Evolutionary conservation across 1,140 invertebrate genomes (phyloP).

Genomic region (Lucilia cuprina): DNA sequence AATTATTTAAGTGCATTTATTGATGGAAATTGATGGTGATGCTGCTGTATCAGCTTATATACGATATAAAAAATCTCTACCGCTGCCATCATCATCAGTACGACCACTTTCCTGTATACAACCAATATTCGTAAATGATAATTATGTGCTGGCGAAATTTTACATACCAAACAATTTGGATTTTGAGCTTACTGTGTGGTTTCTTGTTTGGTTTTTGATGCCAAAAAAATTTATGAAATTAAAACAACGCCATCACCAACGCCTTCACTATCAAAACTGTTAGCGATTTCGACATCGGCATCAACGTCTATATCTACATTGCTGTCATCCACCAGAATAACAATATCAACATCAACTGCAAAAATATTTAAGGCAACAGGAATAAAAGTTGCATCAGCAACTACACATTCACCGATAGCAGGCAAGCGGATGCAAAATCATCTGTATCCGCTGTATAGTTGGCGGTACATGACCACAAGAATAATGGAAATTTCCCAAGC

Average conservation of each 20-base stretch:
- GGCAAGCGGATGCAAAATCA: constrained; percentile 13
- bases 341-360: neutral
- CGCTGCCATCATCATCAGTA: neutral
- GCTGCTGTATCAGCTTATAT: neutral
- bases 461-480: constrained; percentile 34
- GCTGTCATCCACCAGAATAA: neutral
- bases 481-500: constrained; percentile 52
- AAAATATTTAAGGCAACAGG: neutral
- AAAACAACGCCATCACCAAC: neutral
- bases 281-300: neutral
- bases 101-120: neutral
- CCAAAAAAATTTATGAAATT: constrained; percentile 1
- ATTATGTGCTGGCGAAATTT: constrained; percentile 13
- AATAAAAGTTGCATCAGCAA: neutral
- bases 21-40: constrained; percentile 18
- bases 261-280: neutral
- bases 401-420: neutral
- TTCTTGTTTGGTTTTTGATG: constrained; percentile 27
- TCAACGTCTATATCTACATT: neutral
- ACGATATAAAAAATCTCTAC: neutral
- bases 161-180: neutral
- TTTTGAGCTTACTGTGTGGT: constrained; percentile 8
- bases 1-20: neutral
- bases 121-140: constrained; percentile 1
- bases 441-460: constrained; percentile 22